Base-by-base conservation (phyloP, 2,888 invertebrate genomes). In the Acrocyrtus sp. region DNA sequence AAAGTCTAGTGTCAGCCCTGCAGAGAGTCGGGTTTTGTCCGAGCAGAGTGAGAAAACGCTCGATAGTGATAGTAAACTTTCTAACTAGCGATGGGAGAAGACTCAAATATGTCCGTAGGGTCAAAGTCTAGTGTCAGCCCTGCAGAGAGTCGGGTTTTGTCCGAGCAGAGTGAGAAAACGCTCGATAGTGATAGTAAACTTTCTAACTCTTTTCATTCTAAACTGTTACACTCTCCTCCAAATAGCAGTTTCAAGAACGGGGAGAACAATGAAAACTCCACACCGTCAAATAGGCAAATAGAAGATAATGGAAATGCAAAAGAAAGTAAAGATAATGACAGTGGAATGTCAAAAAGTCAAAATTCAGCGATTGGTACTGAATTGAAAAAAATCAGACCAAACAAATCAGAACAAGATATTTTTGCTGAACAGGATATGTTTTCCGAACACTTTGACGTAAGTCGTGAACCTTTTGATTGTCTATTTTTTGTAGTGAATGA, bases 341-440 rank as follows among this genome's bases (percentile, higher is more conserved):
- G 27, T 39, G 45, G 66, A 70, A 51, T 34, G 34, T 12, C 5
- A 5, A 34, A 34, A 12, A 34, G 27, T 17, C 53, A 56, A 22
- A 61, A 51, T 58, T 57, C 57, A 48, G 57, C 39, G 34, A 61
- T 85, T 85, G 12, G 79, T 85, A 41, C 80, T 84, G 75, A 85
- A 84, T 39, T 47, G 57, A 45, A 84, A 82, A 66, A 84, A 84
- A 84, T 72, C 15, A 41, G 56, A 19, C 58, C 48, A 21, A 67
- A 62, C 67, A 65, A 57, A 79, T 68, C 62, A 45, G 61, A 66
- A 4, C 89, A 89, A 92, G 94, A 94, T 82, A 94, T 94, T 92
- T 94, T 96, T 86, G 95, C 96, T 43, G 96, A 96, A 82, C 92
- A 93, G 79, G 93, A 94, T 82, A 92, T 92, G 84, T 93, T 94